A percentile compares a stretch with the other conserved stretches of the same genome.
phyloP scores from a whole-genome alignment of 2,888 invertebrate species.

The Exocentrus adspersus region DNA sequence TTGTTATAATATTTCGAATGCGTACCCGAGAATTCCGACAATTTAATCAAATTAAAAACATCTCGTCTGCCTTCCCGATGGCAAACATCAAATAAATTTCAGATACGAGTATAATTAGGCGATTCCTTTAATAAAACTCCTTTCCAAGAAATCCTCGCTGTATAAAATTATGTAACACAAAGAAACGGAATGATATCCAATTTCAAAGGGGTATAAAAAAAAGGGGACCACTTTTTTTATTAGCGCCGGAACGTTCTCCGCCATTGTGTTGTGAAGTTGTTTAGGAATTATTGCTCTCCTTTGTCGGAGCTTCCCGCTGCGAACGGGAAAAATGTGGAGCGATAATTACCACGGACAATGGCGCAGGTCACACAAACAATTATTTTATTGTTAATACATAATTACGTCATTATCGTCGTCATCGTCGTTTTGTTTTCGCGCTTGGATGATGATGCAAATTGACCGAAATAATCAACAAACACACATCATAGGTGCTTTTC shows the following conservation, averaged over 20 bases:
- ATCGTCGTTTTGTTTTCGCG: too few species aligned
- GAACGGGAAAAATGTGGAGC: neutral
- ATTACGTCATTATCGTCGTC: neutral
- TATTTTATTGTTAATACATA: neutral
- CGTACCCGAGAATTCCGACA: neutral
- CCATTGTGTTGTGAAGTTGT: slow-evolving; percentile 29
- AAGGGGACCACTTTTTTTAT: slow-evolving; percentile 7
- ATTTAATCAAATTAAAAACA: slow-evolving; percentile 8
- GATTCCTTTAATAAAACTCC: slow-evolving; percentile 11
- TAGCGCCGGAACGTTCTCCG: slow-evolving; percentile 7
- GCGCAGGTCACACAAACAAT: neutral
- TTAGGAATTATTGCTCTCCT: slow-evolving; percentile 31
- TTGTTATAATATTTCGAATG: too few species aligned
- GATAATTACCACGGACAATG: slow-evolving; percentile 10
- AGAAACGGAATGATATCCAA: slow-evolving; percentile 14
- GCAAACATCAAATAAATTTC: slow-evolving; percentile 13
- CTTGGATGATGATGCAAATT: too few species aligned
- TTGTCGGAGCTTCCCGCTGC: slow-evolving; percentile 25
- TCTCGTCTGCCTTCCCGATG: slow-evolving; percentile 9
- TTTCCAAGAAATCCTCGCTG: neutral
- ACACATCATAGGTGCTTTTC: too few species aligned
- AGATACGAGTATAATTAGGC: slow-evolving; percentile 21
- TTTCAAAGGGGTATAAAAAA: neutral
- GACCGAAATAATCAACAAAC: too few species aligned
- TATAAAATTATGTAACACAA: slow-evolving; percentile 12